Evolutionary conservation across 2,113 vertebrate genomes (phyloP).

Genomic region (Phoenicopterus ruber): DNA sequence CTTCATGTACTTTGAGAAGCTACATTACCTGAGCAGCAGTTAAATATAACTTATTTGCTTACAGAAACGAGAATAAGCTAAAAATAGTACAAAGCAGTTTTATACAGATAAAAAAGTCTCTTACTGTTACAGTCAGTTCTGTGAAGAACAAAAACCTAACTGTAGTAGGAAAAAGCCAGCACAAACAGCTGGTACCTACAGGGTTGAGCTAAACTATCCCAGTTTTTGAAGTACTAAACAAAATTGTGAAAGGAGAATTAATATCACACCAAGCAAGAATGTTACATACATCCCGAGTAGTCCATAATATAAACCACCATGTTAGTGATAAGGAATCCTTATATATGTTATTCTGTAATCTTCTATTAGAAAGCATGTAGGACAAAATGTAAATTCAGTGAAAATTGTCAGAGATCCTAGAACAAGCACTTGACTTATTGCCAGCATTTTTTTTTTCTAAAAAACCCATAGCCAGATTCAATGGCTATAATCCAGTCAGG

Average conservation of each 20-base stretch:
- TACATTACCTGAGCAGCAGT: neutral
- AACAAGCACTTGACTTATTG: neutral
- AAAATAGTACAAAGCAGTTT: neutral
- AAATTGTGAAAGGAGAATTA: neutral
- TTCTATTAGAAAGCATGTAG: neutral
- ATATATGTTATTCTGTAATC: neutral
- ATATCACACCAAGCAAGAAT: neutral
- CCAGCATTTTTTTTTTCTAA: neutral
- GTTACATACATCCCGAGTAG: neutral
- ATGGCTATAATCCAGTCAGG: neutral
- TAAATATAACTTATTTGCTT: slow-evolving; percentile 2
- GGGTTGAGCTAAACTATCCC: neutral
- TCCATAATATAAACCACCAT: neutral
- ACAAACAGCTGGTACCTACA: neutral
- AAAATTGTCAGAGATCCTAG: neutral
- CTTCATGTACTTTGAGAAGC: neutral
- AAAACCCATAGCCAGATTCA: neutral
- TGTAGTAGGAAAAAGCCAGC: neutral
- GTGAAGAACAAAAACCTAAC: neutral
- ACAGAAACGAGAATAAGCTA: neutral
- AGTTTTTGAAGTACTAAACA: neutral
- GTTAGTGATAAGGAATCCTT: neutral
- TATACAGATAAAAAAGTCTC: neutral
- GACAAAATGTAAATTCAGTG: neutral
- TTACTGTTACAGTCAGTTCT: neutral